Evolutionary conservation across 1,140 invertebrate genomes (phyloP).

Genomic region (Ephestia elutella): DNA sequence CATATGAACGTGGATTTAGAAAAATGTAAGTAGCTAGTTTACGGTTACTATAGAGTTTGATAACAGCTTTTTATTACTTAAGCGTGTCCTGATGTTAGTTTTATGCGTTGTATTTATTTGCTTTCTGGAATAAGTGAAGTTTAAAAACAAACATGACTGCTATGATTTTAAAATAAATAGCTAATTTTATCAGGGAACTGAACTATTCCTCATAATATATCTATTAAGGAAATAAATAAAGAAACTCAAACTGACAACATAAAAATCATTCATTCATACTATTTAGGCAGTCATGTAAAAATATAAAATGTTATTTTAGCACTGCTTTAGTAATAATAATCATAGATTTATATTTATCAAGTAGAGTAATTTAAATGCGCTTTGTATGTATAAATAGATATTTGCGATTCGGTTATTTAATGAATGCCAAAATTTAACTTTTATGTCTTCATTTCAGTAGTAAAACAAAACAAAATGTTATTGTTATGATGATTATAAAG

Average conservation of each 20-base stretch:
- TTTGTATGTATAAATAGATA: constrained; percentile 45
- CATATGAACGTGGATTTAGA: constrained; percentile 59
- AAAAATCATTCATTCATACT: too few relatives aligned
- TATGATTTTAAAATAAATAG: too few relatives aligned
- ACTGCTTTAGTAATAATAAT: constrained; percentile 36
- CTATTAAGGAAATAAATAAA: too few relatives aligned
- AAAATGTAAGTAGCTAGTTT: constrained; percentile 44
- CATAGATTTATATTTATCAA: constrained; percentile 38
- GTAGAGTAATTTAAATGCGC: constrained; percentile 46
- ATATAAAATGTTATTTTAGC: constrained; percentile 26
- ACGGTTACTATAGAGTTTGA: constrained; percentile 40
- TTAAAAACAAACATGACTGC: too few relatives aligned
- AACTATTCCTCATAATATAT: too few relatives aligned
- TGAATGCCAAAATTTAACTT: constrained; percentile 3
- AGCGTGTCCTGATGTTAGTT: constrained; percentile 25
- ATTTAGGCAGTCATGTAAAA: not conserved
- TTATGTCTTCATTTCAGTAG: not conserved
- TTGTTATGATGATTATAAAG: too few relatives aligned
- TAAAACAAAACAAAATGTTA: not conserved
- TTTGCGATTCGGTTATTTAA: constrained; percentile 19
- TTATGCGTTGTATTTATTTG: constrained; percentile 10
- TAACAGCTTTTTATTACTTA: constrained; percentile 49
- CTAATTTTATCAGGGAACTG: too few relatives aligned
- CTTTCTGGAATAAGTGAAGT: constrained; percentile 7
- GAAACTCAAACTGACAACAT: too few relatives aligned